Evolutionary conservation across 1,140 invertebrate species (phyloP).

Genomic region (Agrilus planipennis): DNA sequence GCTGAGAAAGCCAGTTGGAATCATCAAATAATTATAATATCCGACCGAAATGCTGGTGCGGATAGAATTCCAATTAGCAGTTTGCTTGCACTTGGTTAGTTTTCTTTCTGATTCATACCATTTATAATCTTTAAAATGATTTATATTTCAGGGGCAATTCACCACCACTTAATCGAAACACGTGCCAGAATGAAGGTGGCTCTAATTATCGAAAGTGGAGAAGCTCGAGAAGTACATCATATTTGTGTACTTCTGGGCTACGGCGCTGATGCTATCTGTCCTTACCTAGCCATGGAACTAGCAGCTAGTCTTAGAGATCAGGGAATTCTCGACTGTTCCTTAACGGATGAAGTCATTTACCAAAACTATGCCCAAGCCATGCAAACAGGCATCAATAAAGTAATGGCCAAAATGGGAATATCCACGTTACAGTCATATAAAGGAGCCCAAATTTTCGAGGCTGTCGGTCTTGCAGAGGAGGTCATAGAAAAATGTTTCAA

Average conservation of each 20-base stretch:
- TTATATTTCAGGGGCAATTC: slow-evolving; percentile 57
- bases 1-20: slow-evolving; percentile 71
- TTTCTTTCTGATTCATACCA: neutral
- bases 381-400: slow-evolving; percentile 31
- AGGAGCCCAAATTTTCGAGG: slow-evolving; percentile 98
- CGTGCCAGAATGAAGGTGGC: slow-evolving; percentile 94
- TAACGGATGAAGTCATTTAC: slow-evolving; percentile 79
- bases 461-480: slow-evolving; percentile 85
- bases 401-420: slow-evolving; percentile 99
- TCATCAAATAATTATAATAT: slow-evolving; percentile 81
- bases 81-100: slow-evolving; percentile 64
- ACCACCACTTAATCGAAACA: slow-evolving; percentile 92
- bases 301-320: slow-evolving; percentile 70
- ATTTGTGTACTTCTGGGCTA: slow-evolving; percentile 93
- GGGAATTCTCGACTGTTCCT: slow-evolving; percentile 59
- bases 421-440: slow-evolving; percentile 99
- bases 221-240: slow-evolving; percentile 93
- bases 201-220: slow-evolving; percentile 84
- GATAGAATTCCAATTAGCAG: slow-evolving; percentile 68
- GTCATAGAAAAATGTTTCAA: slow-evolving; percentile 93
- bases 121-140: neutral
- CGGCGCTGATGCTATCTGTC: slow-evolving; percentile 95
- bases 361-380: slow-evolving; percentile 49
- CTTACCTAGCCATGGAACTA: slow-evolving; percentile 93
- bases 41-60: slow-evolving; percentile 61